Conservation (phyloP, 2,797 vertebrate species). For the Parauchenoglanis punctatus region DNA sequence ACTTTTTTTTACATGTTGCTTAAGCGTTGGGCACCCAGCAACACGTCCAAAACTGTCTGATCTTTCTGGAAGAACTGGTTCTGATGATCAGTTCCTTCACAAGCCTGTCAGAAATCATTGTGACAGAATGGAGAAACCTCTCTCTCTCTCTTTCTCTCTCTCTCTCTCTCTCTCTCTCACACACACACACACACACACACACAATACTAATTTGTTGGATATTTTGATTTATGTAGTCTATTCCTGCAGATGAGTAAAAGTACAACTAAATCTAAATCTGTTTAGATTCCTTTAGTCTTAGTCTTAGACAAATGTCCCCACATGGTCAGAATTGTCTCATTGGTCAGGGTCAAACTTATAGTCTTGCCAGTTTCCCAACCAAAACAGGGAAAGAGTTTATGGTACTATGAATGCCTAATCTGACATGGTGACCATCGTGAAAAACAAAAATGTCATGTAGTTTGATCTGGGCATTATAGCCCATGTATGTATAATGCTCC, state of each 20-base stretch:
- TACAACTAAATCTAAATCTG: background rate
- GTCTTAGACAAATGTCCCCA: background rate
- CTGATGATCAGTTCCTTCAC: conserved; percentile 57
- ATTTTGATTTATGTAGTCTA: background rate
- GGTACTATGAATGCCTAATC: no score
- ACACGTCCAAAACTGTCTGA: conserved; percentile 60
- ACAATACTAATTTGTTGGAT: background rate
- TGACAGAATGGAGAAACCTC: background rate
- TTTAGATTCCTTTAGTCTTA: background rate
- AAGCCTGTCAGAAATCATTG: conserved; percentile 35
- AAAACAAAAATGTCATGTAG: no score
- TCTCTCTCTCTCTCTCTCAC: background rate
- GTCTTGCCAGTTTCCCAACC: no score
- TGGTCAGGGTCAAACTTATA: no score
- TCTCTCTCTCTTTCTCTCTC: conserved; percentile 26
- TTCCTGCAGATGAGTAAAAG: background rate
- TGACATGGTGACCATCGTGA: no score
- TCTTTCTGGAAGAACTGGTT: conserved; percentile 78
- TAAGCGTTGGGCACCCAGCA: conserved; percentile 44
- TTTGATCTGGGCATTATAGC: no score
- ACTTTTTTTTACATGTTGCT: conserved; percentile 24
- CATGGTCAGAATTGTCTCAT: background rate
- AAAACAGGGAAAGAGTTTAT: no score
- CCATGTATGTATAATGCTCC: no score
- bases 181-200: no score